phyloP scores from a whole-genome alignment of 64 coral and sea anemone species.

The Trachythela sp. region DNA sequence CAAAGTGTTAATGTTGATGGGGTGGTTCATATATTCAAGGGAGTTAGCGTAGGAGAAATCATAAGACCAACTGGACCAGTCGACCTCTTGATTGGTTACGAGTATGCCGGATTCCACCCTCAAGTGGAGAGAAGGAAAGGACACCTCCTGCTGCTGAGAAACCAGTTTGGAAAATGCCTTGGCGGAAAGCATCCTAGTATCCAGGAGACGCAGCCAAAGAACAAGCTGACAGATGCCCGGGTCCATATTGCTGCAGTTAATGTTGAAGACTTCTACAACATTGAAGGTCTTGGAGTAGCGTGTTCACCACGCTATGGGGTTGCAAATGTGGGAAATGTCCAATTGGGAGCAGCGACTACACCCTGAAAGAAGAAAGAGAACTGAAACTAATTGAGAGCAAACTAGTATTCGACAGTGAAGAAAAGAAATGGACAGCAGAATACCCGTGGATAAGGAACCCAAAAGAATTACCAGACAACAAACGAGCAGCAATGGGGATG shows the following conservation, averaged over 20 bases:
- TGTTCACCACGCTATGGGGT: neutral
- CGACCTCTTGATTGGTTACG: neutral
- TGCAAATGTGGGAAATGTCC: neutral
- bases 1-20: slow-evolving; percentile 9
- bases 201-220: neutral
- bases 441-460: neutral
- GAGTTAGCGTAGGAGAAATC: neutral
- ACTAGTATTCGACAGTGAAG: neutral
- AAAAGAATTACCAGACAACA: neutral
- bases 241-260: neutral
- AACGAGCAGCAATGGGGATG: neutral
- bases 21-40: no score
- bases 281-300: neutral
- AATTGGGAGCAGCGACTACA: neutral
- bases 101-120: neutral
- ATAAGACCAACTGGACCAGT: neutral
- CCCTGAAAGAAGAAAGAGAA: neutral
- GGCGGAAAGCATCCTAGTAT: neutral
- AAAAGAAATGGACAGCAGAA: neutral
- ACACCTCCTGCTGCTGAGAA: no score
- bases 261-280: neutral
- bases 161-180: no score
- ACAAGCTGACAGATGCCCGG: neutral
- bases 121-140: neutral
- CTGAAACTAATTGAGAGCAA: neutral